Evolutionary conservation across 2,113 vertebrate genomes (phyloP), one percentile per base, ranked within the genome.

Genomic region (Benitochromis conjunctus): DNA sequence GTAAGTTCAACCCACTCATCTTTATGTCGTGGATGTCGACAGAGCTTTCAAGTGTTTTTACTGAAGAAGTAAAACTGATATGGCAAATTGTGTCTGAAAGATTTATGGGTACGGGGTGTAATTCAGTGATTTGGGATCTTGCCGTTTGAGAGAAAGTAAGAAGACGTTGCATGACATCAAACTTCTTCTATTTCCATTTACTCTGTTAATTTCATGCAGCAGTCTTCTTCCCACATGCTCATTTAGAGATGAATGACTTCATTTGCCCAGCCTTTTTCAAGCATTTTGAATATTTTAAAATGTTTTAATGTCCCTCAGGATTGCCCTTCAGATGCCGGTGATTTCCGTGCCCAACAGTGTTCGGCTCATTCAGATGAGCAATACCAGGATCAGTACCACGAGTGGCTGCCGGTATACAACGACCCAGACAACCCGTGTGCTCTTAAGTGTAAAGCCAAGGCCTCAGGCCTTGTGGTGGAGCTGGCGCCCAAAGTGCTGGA

Each of bases 291-390:
- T 13, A 76, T 13, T 56, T 29, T 19, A 9, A 36, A 14, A 54
- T 58, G 11, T 69, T 82, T n/a, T 14, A 16, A 24, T 53, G 64
- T 53, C 10, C 31, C 16, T 60, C 86, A 99, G 98, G 98, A 99
- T 79, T 99, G 98, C 79, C 97, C 98, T 0, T 96, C 96, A 56
- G 98, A 98, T 90, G 94, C 96, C 2, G 98, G 97, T 8, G 98
- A 99, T 93, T 99, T 99, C 90, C 97, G 98, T 10, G 97, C 98
- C 60, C 98, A 99, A 94, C 98, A 99, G 82, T 99, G 98, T 89
- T 99, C 98, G 2, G 98, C 98, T 88, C 98, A 99, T 51, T 98
- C 97, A 0, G 98, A 99, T 0, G 98, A 98, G 86, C 97, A 96
- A 84, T 96, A 98, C 92, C 98, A 98, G 55, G 98, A 97, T 14